Evolutionary conservation across 1,140 invertebrate species (phyloP), one percentile per base, ranked within the genome.

Genomic region (Drosophila mojavensis): DNA sequence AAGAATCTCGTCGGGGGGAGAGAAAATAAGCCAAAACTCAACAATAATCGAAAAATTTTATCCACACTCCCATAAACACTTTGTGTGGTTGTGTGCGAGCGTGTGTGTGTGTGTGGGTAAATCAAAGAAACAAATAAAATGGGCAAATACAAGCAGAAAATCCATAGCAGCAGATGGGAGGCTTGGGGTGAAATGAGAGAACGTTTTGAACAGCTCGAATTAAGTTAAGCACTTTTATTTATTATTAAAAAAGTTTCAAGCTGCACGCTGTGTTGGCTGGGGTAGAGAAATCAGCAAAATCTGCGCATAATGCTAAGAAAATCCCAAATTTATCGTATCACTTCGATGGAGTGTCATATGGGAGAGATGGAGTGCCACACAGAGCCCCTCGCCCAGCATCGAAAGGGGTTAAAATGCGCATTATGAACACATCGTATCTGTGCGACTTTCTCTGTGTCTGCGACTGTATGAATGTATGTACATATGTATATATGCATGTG

Each of bases 161-260:
- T 66, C 72, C 72, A 78, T 65, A 70, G 39, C 43, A 54, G 43
- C 9, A 45, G 33, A 15, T 48, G 45, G 51, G 36, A 24, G 15
- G 20, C 28, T 36, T 15, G 28, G 26, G 54, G 33, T 30, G 9
- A 53, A 20, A 13, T 1, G 60, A 39, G 45, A 60, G 51, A 75
- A 70, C 73, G 58, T 72, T 75, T 71, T 66, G 73, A 71, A 63
- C 51, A 83, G 80, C 67, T 72, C 70, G 74, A 89, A 88, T 88
- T 88, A 88, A 84, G 84, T 78, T 88, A 88, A 88, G 84, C 84
- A 78, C 84, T 88, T 88, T 80, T 88, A 88, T 88, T 88, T 88
- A 88, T 88, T 88, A 88, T 88, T 88, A 88, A 88, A 88, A 88
- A 88, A 88, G 84, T 88, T 88, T 88, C 50, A 62, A 78, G 65